A percentile compares a stretch with the other conserved stretches of the same genome.
phyloP scores from a whole-genome alignment of 2,797 vertebrate species.

The Champsocephalus gunnari region DNA sequence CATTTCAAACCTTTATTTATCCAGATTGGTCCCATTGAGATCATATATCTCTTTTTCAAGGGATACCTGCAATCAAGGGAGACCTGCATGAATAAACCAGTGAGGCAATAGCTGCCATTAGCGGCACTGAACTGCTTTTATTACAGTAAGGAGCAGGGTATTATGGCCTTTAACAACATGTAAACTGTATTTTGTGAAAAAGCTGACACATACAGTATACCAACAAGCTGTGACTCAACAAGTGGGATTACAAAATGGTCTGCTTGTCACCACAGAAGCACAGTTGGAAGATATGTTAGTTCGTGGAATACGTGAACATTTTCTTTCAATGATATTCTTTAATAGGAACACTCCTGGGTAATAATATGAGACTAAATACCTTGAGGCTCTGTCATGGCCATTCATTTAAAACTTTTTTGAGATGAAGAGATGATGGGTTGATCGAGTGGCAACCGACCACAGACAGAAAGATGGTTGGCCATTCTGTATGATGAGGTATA shows the following conservation, averaged over 20 bases:
- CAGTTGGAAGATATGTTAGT: too few relatives aligned
- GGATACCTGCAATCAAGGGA: too few relatives aligned
- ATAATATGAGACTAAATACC: too few relatives aligned
- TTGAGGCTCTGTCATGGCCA: too few relatives aligned
- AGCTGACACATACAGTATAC: too few relatives aligned
- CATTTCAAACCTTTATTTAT: too few relatives aligned
- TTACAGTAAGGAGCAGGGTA: background rate
- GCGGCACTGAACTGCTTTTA: background rate
- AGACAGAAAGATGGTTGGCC: background rate
- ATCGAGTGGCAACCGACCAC: background rate
- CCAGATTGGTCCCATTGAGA: too few relatives aligned
- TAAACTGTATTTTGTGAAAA: background rate
- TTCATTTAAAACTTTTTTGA: too few relatives aligned
- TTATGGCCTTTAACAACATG: background rate
- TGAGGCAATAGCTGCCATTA: slow-evolving; percentile 25
- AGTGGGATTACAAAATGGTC: background rate
- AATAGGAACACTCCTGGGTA: background rate
- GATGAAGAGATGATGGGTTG: background rate
- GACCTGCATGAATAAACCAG: slow-evolving; percentile 16
- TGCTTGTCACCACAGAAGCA: background rate
- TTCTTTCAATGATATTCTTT: background rate
- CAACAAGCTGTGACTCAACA: background rate
- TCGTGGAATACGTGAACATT: too few relatives aligned
- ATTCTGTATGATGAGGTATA: background rate
- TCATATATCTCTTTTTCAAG: too few relatives aligned